Base-by-base conservation (phyloP, 2,113 vertebrate genomes). In the Nicator chloris region DNA sequence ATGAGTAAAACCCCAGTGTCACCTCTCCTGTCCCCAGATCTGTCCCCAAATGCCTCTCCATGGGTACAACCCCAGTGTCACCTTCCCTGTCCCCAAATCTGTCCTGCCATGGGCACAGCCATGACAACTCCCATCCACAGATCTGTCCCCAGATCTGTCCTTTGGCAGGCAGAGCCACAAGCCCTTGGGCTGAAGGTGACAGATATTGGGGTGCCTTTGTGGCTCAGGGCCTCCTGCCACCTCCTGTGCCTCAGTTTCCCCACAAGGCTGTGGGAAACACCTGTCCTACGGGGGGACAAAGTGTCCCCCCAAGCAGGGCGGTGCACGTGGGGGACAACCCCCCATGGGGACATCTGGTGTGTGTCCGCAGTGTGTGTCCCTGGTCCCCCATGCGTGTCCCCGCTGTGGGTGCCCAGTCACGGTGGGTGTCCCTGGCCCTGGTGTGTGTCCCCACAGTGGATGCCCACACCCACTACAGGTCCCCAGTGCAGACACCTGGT, bases 261-360 rank as follows among this genome's bases (percentile, higher is more conserved):
- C 66, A 6, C 1, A 2, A 42, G 27, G 5, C 19, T 37, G 33
- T 0, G 1, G 50, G 45, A 88, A 33, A 24, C 35, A 9, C 21
- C 6, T 16, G 11, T 12, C 18, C 14, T 50, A 18, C 54, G 8
- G 11, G 20, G 37, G 27, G 9, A 57, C 7, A 20, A 61, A 7
- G 31, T 4, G 21, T 39, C 33, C 23, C 49, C 31, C 6, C 9
- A 11, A 19, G 8, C 64, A 47, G 59, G 6, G 7, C 17, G 68
- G 8, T 4, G 11, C 28, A 4, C 6, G 4, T 0, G 4, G 20
- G 68, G 30, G 33, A 3, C 30, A 45, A 2, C 5, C 4, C 5
- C 7, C 27, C 39, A 2, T 0, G 37, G 63, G 80, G 39, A 44
- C 39, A 54, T 3, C 15, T 4, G 4, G 35, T 13, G 26, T n/a